Evolutionary conservation across 2,888 invertebrate genomes (phyloP).

Genomic region (Lamproptera curius): DNA sequence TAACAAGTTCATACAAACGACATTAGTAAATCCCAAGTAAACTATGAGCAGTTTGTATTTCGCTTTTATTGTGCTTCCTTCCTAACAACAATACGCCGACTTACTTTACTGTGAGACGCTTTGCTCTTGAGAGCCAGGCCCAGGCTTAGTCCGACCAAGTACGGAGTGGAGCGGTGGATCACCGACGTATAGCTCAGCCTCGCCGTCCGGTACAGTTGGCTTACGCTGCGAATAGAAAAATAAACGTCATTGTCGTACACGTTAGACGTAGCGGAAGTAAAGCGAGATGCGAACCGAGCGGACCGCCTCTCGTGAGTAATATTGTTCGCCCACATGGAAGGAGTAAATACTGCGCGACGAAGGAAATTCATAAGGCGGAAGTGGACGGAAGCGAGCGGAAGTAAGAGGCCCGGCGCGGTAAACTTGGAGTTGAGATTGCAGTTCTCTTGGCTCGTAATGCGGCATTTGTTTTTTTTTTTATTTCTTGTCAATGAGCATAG

Average conservation of each 20-base stretch:
- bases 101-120: constrained; percentile 55
- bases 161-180: constrained; percentile 81
- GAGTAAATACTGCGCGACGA: not conserved
- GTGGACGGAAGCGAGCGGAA: not conserved
- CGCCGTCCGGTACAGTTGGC: constrained; percentile 83
- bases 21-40: too few relatives aligned
- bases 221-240: constrained; percentile 68
- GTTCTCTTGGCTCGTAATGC: too few relatives aligned
- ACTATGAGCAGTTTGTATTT: too few relatives aligned
- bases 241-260: constrained; percentile 1
- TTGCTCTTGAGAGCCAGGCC: constrained; percentile 76
- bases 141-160: constrained; percentile 80
- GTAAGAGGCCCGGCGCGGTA: too few relatives aligned
- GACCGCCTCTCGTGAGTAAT: not conserved
- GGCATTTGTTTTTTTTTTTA: too few relatives aligned
- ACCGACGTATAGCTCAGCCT: constrained; percentile 80
- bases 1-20: too few relatives aligned
- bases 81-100: constrained; percentile 1
- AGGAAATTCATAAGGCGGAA: not conserved
- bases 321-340: not conserved
- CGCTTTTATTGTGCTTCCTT: constrained; percentile 11
- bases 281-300: not conserved
- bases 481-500: too few relatives aligned
- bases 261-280: constrained; percentile 1
- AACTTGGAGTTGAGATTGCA: too few relatives aligned